These are phyloP conservation scores for Drosophila cyrtoloma DNA, from an alignment of 2,888 invertebrate species.

Conservation along the genomic window DNA sequence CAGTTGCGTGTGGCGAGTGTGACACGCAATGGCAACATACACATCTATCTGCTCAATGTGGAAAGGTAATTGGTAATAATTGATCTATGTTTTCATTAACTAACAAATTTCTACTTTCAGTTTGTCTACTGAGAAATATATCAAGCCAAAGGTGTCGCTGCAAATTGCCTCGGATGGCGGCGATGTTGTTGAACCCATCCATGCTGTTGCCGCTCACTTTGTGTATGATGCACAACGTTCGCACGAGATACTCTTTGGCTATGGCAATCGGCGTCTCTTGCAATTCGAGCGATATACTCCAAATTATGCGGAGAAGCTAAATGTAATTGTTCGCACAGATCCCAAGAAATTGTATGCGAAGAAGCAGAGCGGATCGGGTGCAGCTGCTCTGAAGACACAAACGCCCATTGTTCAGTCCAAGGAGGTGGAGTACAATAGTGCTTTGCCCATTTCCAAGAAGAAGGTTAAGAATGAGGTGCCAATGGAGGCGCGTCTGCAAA, in stretches of 20 bases:
- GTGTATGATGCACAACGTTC: constrained; percentile 78
- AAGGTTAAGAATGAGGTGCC: constrained; percentile 86
- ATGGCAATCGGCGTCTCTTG: constrained; percentile 87
- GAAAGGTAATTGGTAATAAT: constrained; percentile 87
- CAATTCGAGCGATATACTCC: constrained; percentile 88
- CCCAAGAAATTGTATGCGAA: constrained; percentile 76
- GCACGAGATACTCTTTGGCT: constrained; percentile 86
- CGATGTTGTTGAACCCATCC: constrained; percentile 86
- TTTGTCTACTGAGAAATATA: constrained; percentile 86
- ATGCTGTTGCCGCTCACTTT: constrained; percentile 86
- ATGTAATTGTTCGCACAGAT: constrained; percentile 84
- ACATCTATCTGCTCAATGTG: constrained; percentile 91
- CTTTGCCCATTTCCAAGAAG: constrained; percentile 73
- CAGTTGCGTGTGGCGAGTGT: constrained; percentile 86
- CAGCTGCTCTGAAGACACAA: constrained; percentile 70
- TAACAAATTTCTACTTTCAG: constrained; percentile 52
- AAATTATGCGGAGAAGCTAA: constrained; percentile 86
- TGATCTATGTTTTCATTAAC: too few species aligned
- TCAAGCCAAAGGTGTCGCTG: constrained; percentile 88
- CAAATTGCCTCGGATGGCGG: constrained; percentile 87
- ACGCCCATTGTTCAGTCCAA: constrained; percentile 72
- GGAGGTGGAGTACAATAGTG: constrained; percentile 81
- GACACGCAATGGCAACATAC: constrained; percentile 92
- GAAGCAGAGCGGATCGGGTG: constrained; percentile 57
- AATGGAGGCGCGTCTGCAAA: constrained; percentile 93